Conservation (phyloP, 2,888 invertebrate species). For the Lapara coniferarum region DNA sequence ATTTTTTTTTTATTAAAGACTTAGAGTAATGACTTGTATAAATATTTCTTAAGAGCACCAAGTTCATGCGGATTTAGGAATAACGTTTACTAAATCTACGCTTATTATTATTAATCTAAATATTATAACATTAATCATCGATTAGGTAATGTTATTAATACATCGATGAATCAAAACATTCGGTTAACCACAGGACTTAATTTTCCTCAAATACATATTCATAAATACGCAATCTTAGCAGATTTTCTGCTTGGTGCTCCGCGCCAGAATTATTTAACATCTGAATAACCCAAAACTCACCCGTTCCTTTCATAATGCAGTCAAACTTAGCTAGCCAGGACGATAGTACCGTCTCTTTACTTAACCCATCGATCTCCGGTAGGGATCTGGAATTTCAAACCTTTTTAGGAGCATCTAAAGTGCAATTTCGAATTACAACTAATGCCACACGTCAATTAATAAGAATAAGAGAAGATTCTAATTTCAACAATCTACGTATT, state of each 20-base stretch:
- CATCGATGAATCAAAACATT: too few relatives aligned
- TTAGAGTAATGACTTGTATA: not conserved
- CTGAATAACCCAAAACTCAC: conserved; percentile 58
- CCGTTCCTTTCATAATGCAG: conserved; percentile 96
- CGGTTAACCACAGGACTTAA: too few relatives aligned
- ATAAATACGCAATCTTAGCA: too few relatives aligned
- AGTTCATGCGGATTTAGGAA: not conserved
- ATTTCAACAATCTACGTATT: not conserved
- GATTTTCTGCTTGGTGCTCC: conserved; percentile 9
- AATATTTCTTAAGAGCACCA: conserved; percentile 20
- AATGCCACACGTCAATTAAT: not conserved
- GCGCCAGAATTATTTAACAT: not conserved
- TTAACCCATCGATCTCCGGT: conserved; percentile 99
- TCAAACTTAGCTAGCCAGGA: conserved; percentile 99
- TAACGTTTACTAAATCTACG: too few relatives aligned
- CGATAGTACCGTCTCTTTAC: conserved; percentile 99
- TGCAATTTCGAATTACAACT: conserved; percentile 13
- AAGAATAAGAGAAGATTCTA: not conserved
- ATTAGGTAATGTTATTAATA: too few relatives aligned
- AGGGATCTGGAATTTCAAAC: conserved; percentile 87
- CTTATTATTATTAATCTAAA: too few relatives aligned
- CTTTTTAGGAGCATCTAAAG: conserved; percentile 21
- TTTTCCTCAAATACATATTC: too few relatives aligned
- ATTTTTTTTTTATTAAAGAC: not conserved
- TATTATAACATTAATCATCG: too few relatives aligned